phyloP scores from a whole-genome alignment of 2,113 vertebrate genomes.

The Thalassarche chlororhynchos region DNA sequence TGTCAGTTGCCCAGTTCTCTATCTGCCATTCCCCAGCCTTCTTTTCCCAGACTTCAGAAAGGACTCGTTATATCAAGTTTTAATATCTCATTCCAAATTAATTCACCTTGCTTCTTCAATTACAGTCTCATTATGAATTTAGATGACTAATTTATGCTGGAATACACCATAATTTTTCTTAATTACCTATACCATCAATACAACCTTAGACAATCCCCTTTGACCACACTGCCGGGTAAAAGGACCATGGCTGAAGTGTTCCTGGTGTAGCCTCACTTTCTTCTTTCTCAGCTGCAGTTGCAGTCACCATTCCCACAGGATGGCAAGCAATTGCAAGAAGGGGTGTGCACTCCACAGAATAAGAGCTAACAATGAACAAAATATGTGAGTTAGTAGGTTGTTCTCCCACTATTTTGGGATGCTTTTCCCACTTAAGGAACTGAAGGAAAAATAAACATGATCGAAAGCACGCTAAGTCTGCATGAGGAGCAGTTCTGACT shows the following conservation, averaged over 20 bases:
- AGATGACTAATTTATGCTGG: background rate
- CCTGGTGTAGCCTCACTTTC: background rate
- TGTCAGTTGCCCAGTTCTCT: background rate
- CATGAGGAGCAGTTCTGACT: background rate
- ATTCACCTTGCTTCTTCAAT: conserved; percentile 43
- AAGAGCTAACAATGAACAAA: background rate
- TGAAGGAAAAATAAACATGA: background rate
- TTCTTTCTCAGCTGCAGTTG: background rate
- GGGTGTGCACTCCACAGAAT: background rate
- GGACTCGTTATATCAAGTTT: background rate
- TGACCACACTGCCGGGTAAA: background rate
- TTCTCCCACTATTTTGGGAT: background rate
- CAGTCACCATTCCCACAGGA: background rate
- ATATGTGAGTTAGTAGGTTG: background rate
- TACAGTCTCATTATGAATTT: conserved; percentile 26
- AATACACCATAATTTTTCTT: background rate
- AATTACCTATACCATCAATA: background rate
- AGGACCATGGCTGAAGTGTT: background rate
- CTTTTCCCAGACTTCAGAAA: background rate
- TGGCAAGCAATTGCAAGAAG: background rate
- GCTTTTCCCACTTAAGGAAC: background rate
- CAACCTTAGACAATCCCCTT: background rate
- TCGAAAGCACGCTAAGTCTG: background rate
- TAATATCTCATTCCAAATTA: background rate
- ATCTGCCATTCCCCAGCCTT: background rate